Conservation (phyloP, 2,888 invertebrate genomes). For the Campopleginae sp. region DNA sequence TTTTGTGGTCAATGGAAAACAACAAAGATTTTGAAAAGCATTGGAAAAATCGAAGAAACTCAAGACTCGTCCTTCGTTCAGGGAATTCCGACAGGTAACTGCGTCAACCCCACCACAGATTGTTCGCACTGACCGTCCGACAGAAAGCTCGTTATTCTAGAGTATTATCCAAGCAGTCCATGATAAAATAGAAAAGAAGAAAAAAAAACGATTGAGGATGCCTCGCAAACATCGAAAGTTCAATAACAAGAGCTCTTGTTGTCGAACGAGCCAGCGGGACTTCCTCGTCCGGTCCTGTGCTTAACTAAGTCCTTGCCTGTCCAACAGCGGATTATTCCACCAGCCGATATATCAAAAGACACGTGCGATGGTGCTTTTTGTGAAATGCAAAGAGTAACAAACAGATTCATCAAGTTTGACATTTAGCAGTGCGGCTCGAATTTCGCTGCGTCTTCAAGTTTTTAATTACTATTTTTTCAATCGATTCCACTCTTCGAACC, state of each 20-base stretch:
- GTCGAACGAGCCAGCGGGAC: not conserved
- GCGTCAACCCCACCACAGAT: slow-evolving; percentile 20
- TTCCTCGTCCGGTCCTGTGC: slow-evolving; percentile 35
- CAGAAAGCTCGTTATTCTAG: slow-evolving; percentile 76
- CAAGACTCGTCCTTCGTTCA: not conserved
- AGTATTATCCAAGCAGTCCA: slow-evolving; percentile 71
- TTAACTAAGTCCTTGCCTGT: slow-evolving; percentile 10
- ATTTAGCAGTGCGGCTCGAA: not conserved
- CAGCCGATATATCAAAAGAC: not conserved
- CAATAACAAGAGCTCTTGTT: slow-evolving; percentile 70
- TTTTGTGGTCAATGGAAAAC: not conserved
- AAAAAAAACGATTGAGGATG: slow-evolving; percentile 62
- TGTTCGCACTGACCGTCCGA: slow-evolving; percentile 54
- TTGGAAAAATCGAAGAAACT: not conserved
- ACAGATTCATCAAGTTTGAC: not conserved
- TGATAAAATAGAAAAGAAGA: slow-evolving; percentile 16
- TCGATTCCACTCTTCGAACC: too few relatives aligned
- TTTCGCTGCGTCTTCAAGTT: not conserved
- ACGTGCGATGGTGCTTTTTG: slow-evolving; percentile 1
- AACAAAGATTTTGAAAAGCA: not conserved
- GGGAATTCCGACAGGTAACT: slow-evolving; percentile 42
- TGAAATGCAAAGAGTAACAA: not conserved
- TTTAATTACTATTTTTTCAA: too few relatives aligned
- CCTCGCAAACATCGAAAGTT: slow-evolving; percentile 74
- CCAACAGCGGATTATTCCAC: slow-evolving; percentile 33